Base-by-base conservation (phyloP, 1,140 invertebrate genomes). In the Drosophila kepulauana region DNA sequence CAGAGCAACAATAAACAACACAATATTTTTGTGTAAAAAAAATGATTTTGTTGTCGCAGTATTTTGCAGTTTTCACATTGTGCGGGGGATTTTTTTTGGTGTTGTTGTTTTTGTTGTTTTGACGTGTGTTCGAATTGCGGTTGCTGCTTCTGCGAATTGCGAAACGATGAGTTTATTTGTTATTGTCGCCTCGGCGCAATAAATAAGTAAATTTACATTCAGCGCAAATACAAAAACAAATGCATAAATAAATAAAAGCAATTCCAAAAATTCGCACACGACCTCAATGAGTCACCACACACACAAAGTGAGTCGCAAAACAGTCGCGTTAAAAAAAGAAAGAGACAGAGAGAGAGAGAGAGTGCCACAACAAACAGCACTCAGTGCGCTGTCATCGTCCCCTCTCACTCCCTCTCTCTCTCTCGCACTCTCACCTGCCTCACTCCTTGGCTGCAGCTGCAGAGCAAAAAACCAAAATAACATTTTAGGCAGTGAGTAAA, bases 181-280 rank as follows among this genome's bases (percentile, higher is more conserved):
- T 68, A 43, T 49, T 64, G 68, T 54, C 57, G 59, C 61, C 43
- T 45, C 58, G 70, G 67, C 79, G 82, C 80, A 88, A 87, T 88
- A 87, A 88, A 88, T 80, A 80, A 88, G 84, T 68, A 58, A 82
- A 88, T 87, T 87, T 84, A 86, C 85, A 87, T 87, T 82, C 82
- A 82, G 58, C 80, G 66, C 76, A 81, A 86, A 86, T 82, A 82
- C 79, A 88, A 82, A 78, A 87, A 88, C 84, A 87, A 87, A 88
- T 87, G 80, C 79, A 88, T 87, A 88, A 88, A 88, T 80, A 88
- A 88, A 87, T 84, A 70, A 80, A 88, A 87, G 84, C 84, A 87
- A 87, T 87, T 87, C 84, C 80, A 87, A 87, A 87, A 82, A 87
- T 87, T 87, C 84, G 84, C 84, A 87, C 80, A 87, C 84, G 84